These are phyloP conservation scores for Protomyctophum bolini DNA, from an alignment of 2,113 vertebrate genomes.

Conservation along the genomic window DNA sequence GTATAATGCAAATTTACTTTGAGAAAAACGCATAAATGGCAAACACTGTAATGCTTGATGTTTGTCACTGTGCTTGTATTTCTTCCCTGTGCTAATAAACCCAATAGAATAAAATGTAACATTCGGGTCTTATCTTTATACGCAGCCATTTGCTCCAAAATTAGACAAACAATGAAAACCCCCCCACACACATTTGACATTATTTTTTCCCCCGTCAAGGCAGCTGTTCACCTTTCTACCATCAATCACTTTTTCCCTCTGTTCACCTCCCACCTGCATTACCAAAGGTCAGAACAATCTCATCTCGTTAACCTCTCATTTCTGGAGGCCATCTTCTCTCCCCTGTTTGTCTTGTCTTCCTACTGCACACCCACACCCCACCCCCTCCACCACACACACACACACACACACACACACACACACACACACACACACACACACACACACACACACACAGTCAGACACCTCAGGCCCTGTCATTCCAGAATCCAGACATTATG, in stretches of 20 bases:
- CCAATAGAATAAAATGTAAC: constrained; percentile 6
- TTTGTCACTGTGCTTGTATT: background rate
- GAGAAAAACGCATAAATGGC: no score
- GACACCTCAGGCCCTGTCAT: constrained; percentile 18
- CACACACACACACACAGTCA: background rate
- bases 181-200: constrained; percentile 41
- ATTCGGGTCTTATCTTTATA: constrained; percentile 24
- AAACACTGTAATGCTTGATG: background rate
- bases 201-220: constrained; percentile 51
- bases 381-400: background rate
- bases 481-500: no score
- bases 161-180: constrained; percentile 36
- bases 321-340: constrained; percentile 65
- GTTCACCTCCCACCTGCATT: constrained; percentile 66
- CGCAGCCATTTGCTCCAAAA: constrained; percentile 38
- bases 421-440: no score
- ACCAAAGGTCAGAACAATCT: constrained; percentile 72
- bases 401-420: constrained; percentile 1
- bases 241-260: constrained; percentile 60
- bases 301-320: constrained; percentile 74
- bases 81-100: constrained; percentile 25
- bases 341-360: constrained; percentile 52
- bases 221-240: constrained; percentile 67
- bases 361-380: background rate
- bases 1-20: no score